Percentiles rank a stretch among this genome's conserved stretches.
phyloP scores from a whole-genome alignment of 64 coral and sea anemone species.

The Catalaphyllia jardinei region DNA sequence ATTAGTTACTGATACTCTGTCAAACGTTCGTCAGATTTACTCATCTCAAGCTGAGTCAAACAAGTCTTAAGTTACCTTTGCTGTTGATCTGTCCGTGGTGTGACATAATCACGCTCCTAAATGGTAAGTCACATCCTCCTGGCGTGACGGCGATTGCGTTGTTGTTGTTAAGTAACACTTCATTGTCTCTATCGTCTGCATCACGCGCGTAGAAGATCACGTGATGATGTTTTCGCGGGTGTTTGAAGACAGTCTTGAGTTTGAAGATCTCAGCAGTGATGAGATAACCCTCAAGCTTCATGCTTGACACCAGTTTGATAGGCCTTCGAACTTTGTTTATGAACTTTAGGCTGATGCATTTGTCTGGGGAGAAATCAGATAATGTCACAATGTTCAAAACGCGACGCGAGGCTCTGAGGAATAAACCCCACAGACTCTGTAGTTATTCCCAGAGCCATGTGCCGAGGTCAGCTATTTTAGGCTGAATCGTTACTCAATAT shows the following conservation, averaged over 20 bases:
- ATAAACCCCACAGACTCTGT: too few relatives aligned
- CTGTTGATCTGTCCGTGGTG: conserved; percentile 39
- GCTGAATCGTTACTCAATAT: too few relatives aligned
- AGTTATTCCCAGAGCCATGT: too few relatives aligned
- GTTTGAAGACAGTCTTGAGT: conserved; percentile 96
- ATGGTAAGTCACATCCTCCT: conserved; percentile 65
- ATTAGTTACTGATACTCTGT: too few relatives aligned
- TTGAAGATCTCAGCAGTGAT: conserved; percentile 92
- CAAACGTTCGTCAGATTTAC: too few relatives aligned
- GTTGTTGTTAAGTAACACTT: conserved; percentile 79
- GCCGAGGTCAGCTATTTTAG: too few relatives aligned
- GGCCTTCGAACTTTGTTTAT: conserved; percentile 88
- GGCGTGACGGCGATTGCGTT: conserved; percentile 86
- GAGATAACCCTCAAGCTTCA: conserved; percentile 90
- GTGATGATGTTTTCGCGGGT: conserved; percentile 86
- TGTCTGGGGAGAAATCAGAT: conserved; percentile 59
- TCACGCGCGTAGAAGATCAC: conserved; percentile 95
- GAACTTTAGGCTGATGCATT: conserved; percentile 91
- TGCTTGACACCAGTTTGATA: conserved; percentile 87
- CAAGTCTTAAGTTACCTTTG: conserved; percentile 9
- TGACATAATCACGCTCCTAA: conserved; percentile 67
- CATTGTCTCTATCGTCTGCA: conserved; percentile 66
- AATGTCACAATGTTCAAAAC: not conserved
- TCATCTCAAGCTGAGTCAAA: not conserved
- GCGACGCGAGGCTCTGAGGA: too few relatives aligned